Percentiles rank a stretch among this genome's conserved stretches.
Evolutionary conservation across 2,113 vertebrate species (phyloP).

Genomic region (Herpetotheres cachinnans): DNA sequence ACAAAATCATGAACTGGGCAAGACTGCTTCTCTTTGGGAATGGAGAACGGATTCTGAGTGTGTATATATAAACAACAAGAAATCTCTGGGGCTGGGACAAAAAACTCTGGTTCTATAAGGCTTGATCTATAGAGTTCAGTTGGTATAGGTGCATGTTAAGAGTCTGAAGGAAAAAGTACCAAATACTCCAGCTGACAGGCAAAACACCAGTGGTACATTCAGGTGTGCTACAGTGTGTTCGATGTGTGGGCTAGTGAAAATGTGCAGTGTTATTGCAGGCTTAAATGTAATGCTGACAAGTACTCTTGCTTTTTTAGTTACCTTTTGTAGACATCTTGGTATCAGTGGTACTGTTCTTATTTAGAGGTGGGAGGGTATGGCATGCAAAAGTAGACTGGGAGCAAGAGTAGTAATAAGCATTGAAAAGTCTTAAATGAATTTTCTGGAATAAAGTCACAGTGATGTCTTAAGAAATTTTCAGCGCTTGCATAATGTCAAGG

Average conservation of each 20-base stretch:
- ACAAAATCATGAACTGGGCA: background rate
- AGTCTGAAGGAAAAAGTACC: background rate
- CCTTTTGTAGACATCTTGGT: background rate
- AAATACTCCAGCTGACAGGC: background rate
- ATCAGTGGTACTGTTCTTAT: background rate
- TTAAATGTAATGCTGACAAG: background rate
- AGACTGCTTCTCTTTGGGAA: background rate
- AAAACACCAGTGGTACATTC: background rate
- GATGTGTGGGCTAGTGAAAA: background rate
- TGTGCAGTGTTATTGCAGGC: background rate
- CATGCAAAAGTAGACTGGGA: background rate
- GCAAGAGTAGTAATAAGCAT: background rate
- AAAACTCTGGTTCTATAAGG: background rate
- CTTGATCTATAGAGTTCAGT: background rate
- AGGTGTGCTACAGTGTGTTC: background rate
- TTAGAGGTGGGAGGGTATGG: background rate
- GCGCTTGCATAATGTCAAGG: rapidly evolving
- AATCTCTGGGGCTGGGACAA: background rate
- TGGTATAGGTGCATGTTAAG: background rate
- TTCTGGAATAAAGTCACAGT: background rate
- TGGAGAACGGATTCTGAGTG: background rate
- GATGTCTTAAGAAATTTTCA: background rate
- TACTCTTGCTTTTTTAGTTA: background rate
- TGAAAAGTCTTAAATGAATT: background rate
- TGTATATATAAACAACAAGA: background rate